Percentiles rank a stretch among this genome's conserved stretches.
phyloP scores from a whole-genome alignment of 2,113 vertebrate genomes.

The Arothron firmamentum region DNA sequence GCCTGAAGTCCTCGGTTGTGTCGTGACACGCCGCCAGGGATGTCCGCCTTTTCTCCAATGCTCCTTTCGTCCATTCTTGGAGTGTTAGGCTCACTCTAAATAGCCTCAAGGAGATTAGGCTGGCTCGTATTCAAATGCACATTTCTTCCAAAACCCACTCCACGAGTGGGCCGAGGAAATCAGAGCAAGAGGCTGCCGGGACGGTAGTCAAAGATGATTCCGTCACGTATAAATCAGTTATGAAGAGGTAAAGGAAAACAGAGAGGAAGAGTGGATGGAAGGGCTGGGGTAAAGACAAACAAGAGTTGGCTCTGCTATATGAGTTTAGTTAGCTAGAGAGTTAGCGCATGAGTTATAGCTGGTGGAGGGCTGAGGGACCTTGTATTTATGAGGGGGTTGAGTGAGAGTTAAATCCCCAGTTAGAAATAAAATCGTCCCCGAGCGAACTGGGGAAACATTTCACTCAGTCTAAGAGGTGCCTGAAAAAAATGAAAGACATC shows the following conservation, averaged over 20 bases:
- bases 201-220: constrained; percentile 57
- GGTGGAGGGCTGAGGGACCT: constrained; percentile 82
- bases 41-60: constrained; percentile 52
- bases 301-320: constrained; percentile 77
- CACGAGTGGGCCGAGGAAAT: constrained; percentile 59
- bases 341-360: constrained; percentile 85
- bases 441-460: constrained; percentile 98
- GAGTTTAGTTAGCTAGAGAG: constrained; percentile 79
- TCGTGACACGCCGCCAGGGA: constrained; percentile 63
- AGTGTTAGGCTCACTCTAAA: constrained; percentile 66
- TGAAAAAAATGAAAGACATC: constrained; percentile 93
- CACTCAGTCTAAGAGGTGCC: constrained; percentile 97
- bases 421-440: constrained; percentile 99
- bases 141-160: constrained; percentile 62
- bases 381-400: constrained; percentile 98
- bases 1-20: constrained; percentile 60
- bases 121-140: constrained; percentile 68
- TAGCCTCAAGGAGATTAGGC: constrained; percentile 62
- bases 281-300: constrained; percentile 70
- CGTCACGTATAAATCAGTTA: constrained; percentile 59
- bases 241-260: constrained; percentile 38
- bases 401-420: constrained; percentile 98
- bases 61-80: constrained; percentile 65
- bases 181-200: constrained; percentile 49
- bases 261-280: constrained; percentile 50